Evolutionary conservation across 2,113 vertebrate species (phyloP).

Genomic region (Hyperoodon ampullatus): DNA sequence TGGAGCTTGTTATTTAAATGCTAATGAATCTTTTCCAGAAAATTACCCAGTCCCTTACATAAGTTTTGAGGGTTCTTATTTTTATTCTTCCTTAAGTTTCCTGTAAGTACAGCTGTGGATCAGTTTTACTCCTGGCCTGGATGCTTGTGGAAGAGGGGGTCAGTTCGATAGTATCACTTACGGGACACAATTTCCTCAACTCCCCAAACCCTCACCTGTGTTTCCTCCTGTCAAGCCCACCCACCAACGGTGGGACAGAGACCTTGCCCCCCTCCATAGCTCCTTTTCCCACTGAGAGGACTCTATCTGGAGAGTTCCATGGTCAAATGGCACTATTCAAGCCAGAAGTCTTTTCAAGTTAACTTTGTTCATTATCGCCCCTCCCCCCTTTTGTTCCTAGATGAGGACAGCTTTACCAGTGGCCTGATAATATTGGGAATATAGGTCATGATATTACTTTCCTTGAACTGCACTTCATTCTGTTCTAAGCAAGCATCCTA

Average conservation of each 20-base stretch:
- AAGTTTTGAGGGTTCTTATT: conserved; percentile 56
- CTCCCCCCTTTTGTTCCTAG: background rate
- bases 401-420: background rate
- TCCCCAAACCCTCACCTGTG: accelerated
- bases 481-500: background rate
- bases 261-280: accelerated
- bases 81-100: conserved; percentile 52
- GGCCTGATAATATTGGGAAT: conserved; percentile 54
- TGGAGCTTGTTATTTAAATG: conserved; percentile 74
- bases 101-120: background rate
- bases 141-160: background rate
- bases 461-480: background rate
- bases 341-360: background rate
- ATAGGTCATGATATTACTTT: conserved; percentile 51
- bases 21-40: conserved; percentile 74
- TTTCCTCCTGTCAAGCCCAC: background rate
- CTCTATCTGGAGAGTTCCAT: background rate
- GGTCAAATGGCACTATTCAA: background rate
- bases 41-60: conserved; percentile 62
- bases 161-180: background rate
- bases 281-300: background rate
- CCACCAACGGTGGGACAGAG: background rate
- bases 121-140: background rate
- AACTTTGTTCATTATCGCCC: background rate
- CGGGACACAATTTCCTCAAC: background rate